Base-by-base conservation (phyloP, 2,888 invertebrate genomes). In the Smittia sp. region DNA sequence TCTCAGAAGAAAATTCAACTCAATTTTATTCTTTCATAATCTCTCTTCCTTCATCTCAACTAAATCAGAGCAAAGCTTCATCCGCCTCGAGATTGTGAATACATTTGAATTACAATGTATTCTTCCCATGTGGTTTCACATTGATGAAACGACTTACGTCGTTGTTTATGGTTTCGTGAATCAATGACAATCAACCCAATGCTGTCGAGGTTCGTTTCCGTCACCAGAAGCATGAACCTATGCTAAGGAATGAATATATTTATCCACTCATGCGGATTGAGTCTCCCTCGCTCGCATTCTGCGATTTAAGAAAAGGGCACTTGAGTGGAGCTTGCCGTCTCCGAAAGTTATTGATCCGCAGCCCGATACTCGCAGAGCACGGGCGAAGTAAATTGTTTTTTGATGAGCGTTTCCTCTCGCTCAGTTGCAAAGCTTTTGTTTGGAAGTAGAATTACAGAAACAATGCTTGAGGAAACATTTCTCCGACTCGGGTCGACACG, bases 301-400 rank as follows among this genome's bases (percentile, higher is more conserved):
- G 32, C 9, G 32, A 32, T 32, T 32, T 9, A 32, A 32, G 32
- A 32, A 15, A 38, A 46, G 15, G 46, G 46, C 46, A 15, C 46
- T 46, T n/a, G 46, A 46, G n/a, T 46, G 11, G 11, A 46, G 11
- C 32, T 32, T 46, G 6, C 2, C 46, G n/a, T 46, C 15, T 46
- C 46, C 46, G n/a, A n/a, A 15, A 46, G 15, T n/a, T 46, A 46
- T 46, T 46, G 46, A 46, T 46, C 46, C 46, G n/a, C n/a, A n/a
- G 15, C 46, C 46, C n/a, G 46, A 46, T 46, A 46, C 11, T n/a
- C 11, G n/a, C n/a, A 46, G 15, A 13, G n/a, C 2, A 46, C 6
- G 46, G 15, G 2, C 6, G n/a, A 46, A 46, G 15, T 46, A 46
- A 11, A 46, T 46, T 11, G 46, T 11, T n/a, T 46, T 46, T 11